Conservation (phyloP, 2,113 vertebrate species). For the Phalacrocorax brasilianus region DNA sequence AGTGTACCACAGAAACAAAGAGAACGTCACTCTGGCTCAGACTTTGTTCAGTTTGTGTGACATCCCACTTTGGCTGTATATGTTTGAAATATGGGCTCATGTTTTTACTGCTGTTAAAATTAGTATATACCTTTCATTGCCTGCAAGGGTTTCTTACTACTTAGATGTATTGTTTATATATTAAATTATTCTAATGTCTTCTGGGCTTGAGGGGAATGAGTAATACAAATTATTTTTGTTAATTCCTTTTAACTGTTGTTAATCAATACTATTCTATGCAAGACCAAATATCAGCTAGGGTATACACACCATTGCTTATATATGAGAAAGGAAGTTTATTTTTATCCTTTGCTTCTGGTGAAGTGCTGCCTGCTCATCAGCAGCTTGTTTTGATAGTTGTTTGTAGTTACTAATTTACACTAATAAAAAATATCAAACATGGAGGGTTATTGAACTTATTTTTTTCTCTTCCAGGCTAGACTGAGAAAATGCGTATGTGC, state of each 20-base stretch:
- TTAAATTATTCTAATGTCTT: neutral
- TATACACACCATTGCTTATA: neutral
- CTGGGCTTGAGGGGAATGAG: neutral
- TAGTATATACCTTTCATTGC: neutral
- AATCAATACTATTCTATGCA: neutral
- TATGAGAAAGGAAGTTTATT: neutral
- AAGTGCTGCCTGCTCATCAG: neutral
- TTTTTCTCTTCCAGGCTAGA: neutral
- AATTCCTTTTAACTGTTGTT: neutral
- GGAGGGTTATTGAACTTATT: neutral
- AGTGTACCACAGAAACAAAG: neutral
- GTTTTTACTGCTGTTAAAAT: neutral
- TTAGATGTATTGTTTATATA: neutral
- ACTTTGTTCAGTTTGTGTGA: neutral
- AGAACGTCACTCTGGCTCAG: neutral
- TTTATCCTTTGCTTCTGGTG: neutral
- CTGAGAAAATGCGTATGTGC: neutral
- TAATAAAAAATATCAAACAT: neutral
- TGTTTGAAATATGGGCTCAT: neutral
- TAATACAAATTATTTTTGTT: neutral
- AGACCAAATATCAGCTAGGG: neutral
- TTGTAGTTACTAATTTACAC: neutral
- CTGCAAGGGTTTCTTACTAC: neutral
- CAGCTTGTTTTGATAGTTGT: neutral
- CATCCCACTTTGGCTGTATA: neutral